Conservation (phyloP, 2,888 invertebrate species). For the Zeuzera pyrina region DNA sequence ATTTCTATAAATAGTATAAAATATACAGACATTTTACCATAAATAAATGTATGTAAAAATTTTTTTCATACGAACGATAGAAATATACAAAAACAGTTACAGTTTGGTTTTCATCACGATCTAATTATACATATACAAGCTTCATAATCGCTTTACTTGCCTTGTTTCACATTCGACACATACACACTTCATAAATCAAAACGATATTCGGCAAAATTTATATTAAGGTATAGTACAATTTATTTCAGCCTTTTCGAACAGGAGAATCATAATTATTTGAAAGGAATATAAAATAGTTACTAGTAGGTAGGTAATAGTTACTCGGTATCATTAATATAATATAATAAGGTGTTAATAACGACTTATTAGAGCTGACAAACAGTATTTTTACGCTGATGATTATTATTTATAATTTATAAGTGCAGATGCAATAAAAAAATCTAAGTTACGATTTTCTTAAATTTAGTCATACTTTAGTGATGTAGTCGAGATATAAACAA, state of each 20-base stretch:
- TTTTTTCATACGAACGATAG: constrained; percentile 53
- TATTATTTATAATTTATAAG: too few relatives aligned
- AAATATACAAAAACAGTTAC: constrained; percentile 69
- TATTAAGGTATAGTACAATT: constrained; percentile 46
- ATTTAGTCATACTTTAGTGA: too few relatives aligned
- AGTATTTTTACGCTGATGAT: too few relatives aligned
- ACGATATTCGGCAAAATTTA: constrained; percentile 57
- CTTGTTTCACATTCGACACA: constrained; percentile 15
- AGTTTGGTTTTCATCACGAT: constrained; percentile 50
- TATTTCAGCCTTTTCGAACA: constrained; percentile 71
- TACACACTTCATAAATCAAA: constrained; percentile 39
- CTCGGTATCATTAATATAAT: too few relatives aligned
- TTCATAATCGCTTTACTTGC: constrained; percentile 17
- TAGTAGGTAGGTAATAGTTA: too few relatives aligned
- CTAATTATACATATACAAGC: constrained; percentile 27
- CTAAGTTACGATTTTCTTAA: too few relatives aligned
- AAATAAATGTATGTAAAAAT: constrained; percentile 56
- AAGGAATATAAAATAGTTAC: constrained; percentile 65
- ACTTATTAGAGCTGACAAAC: too few relatives aligned
- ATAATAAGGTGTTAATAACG: too few relatives aligned
- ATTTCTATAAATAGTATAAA: constrained; percentile 42
- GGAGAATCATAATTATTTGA: constrained; percentile 64
- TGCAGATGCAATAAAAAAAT: too few relatives aligned
- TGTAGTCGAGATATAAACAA: constrained; percentile 60
- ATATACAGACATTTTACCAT: constrained; percentile 44